Conservation (phyloP, 2,888 invertebrate species). For the Acanthoscelides obtectus region DNA sequence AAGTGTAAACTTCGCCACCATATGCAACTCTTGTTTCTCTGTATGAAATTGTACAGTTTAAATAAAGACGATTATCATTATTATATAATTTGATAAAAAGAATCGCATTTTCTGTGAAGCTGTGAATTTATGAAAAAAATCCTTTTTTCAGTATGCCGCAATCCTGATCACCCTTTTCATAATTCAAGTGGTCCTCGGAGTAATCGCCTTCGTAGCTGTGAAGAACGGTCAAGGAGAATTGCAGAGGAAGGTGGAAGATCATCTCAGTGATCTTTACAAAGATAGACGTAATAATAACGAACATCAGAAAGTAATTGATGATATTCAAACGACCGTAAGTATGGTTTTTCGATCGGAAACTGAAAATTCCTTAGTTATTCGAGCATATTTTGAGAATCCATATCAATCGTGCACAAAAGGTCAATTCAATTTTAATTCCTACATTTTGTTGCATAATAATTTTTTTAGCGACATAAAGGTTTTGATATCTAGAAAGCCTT, state of each 20-base stretch:
- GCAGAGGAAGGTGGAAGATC: conserved; percentile 27
- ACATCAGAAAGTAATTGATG: conserved; percentile 51
- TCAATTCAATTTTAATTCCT: too few relatives aligned
- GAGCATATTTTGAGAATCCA: too few relatives aligned
- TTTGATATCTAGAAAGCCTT: too few relatives aligned
- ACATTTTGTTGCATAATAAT: too few relatives aligned
- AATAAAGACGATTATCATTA: too few relatives aligned
- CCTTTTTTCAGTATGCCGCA: conserved; percentile 25
- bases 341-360: not conserved
- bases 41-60: too few relatives aligned
- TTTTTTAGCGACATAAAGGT: too few relatives aligned
- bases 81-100: not conserved
- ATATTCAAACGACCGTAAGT: conserved; percentile 56
- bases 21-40: too few relatives aligned
- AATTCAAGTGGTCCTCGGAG: conserved; percentile 62
- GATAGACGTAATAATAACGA: conserved; percentile 31
- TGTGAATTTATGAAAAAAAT: not conserved
- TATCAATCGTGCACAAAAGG: too few relatives aligned
- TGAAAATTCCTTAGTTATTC: not conserved
- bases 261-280: conserved; percentile 45
- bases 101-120: not conserved
- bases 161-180: conserved; percentile 65
- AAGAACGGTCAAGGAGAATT: conserved; percentile 49
- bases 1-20: too few relatives aligned
- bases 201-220: conserved; percentile 59